Evolutionary conservation across 2,797 vertebrate genomes (phyloP).

Genomic region (Sphenodon punctatus): DNA sequence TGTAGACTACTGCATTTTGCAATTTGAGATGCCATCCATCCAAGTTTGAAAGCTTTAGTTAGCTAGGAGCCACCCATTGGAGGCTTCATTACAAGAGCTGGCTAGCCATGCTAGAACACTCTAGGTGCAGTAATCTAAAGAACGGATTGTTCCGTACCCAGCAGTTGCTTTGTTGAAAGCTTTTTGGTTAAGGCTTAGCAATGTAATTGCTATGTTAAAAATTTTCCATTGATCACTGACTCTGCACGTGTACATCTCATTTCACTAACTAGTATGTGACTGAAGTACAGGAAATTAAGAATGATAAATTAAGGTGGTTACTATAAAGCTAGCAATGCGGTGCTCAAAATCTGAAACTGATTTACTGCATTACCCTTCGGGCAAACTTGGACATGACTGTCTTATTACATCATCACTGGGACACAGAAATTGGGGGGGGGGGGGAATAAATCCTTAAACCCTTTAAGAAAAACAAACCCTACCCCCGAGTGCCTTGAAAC

Average conservation of each 20-base stretch:
- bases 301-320: accelerated
- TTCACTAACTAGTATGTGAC: accelerated
- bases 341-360: background rate
- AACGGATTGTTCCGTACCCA: too few relatives aligned
- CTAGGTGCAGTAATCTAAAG: too few relatives aligned
- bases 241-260: accelerated
- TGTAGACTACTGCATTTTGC: too few relatives aligned
- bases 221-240: background rate
- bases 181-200: accelerated
- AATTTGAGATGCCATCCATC: too few relatives aligned
- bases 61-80: too few relatives aligned
- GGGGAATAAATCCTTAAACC: conserved; percentile 28
- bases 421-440: conserved; percentile 31
- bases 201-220: background rate
- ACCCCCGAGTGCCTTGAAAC: background rate
- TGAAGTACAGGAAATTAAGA: accelerated
- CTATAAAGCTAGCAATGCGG: background rate
- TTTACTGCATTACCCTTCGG: background rate
- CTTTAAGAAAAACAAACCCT: background rate
- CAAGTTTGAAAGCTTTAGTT: too few relatives aligned
- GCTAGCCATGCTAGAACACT: too few relatives aligned
- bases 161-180: too few relatives aligned
- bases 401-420: conserved; percentile 50
- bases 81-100: too few relatives aligned
- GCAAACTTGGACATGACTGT: conserved; percentile 25